Evolutionary conservation across 2,888 invertebrate genomes (phyloP).

Genomic region (Scelioninae gen. 2): DNA sequence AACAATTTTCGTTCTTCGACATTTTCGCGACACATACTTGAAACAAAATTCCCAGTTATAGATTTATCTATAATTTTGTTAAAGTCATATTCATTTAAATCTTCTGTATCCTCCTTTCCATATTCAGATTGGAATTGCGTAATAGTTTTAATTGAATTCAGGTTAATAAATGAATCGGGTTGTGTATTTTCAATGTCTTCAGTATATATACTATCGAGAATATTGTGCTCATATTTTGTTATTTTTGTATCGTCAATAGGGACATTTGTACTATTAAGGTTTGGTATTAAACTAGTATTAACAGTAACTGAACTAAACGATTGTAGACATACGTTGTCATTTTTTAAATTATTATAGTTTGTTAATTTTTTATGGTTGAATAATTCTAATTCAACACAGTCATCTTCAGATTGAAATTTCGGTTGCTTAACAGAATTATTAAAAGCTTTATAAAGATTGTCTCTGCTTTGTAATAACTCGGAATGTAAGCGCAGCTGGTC

Average conservation of each 20-base stretch:
- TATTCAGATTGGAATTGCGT: not conserved
- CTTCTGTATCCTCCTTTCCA: not conserved
- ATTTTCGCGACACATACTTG: not conserved
- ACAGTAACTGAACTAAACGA: not conserved
- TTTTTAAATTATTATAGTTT: not conserved
- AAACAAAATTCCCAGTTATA: not conserved
- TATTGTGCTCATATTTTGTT: too few relatives aligned
- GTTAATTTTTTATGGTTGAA: not conserved
- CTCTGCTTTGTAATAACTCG: not conserved
- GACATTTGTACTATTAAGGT: not conserved
- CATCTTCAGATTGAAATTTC: not conserved
- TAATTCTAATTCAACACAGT: not conserved
- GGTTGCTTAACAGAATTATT: too few relatives aligned
- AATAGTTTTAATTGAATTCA: too few relatives aligned
- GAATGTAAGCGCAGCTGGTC: not conserved
- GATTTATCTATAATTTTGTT: not conserved
- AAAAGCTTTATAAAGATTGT: too few relatives aligned
- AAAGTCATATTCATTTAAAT: too few relatives aligned
- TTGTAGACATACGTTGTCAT: not conserved
- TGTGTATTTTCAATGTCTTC: too few relatives aligned
- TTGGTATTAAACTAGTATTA: not conserved
- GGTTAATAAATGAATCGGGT: too few relatives aligned
- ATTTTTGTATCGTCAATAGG: too few relatives aligned
- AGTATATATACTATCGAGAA: too few relatives aligned
- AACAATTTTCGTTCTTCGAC: not conserved